Evolutionary conservation across 2,113 vertebrate species (phyloP), one percentile per base, ranked within the genome.

Genomic region (Sander lucioperca): DNA sequence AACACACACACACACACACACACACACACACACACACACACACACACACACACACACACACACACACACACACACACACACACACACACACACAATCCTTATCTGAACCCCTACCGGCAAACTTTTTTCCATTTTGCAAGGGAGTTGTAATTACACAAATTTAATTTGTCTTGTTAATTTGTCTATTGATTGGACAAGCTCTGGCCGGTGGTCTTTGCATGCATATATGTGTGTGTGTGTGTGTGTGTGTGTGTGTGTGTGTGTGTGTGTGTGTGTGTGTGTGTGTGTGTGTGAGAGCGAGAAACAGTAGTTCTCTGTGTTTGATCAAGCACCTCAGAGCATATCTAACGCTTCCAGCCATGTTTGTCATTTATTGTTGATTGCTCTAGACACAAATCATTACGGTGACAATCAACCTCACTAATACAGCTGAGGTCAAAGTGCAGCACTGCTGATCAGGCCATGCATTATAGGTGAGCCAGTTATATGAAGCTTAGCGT

Each of bases 151-250:
- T 94, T 86, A 89, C 85, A 90, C 85, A 82, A 76, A 94, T 93
- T 89, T 89, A 79, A 93, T 93, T 93, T 92, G 88, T 92, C 91
- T 88, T 82, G 89, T 92, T 94, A 94, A 95, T 94, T 93, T 92
- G 91, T 87, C 68, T 82, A 91, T 93, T 91, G 94, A 95, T 94
- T 92, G 56, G 82, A 90, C 85, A 90, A 83, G 73, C 45, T 69
- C 70, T 74, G 86, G 89, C 90, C 74, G 45, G 23, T 68, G 23
- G 76, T 78, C 71, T 68, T 65, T 73, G 25, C 3, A 5, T 10
- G 33, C 30, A 6, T 69, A 27, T 14, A 13, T 71, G 27, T 66
- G 77, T 73, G 56, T 43, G 71, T 61, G 19, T 54, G 59, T 48
- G 73, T 67, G 75, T 54, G 33, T 33, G 6, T 33, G 33, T 33